A percentile compares a stretch with the other conserved stretches of the same genome.
These are phyloP conservation scores for Egretta garzetta DNA, from an alignment of 2,113 vertebrate species.

Conservation along the genomic window DNA sequence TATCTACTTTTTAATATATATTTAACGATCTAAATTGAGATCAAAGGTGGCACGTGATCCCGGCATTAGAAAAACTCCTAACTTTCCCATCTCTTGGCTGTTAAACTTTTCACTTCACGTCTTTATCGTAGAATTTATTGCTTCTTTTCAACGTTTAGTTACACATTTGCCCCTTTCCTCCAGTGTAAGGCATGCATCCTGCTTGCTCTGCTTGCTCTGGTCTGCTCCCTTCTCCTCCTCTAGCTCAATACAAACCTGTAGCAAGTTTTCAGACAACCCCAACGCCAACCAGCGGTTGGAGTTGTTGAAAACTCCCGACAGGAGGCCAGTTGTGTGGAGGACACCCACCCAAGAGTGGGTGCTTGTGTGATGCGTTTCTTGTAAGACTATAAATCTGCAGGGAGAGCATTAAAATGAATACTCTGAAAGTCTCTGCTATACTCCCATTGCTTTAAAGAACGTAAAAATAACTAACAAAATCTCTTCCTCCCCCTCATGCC, in stretches of 20 bases:
- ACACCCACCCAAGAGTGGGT: neutral
- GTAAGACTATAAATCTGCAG: neutral
- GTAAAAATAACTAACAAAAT: constrained; percentile 26
- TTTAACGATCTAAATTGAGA: neutral
- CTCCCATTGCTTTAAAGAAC: neutral
- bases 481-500: neutral
- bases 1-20: neutral
- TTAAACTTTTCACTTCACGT: neutral
- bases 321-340: neutral
- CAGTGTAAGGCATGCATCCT: neutral
- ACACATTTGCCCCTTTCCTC: neutral
- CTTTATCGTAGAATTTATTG: neutral
- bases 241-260: neutral
- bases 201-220: neutral
- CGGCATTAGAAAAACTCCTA: neutral
- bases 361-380: neutral
- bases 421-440: neutral
- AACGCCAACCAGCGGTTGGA: neutral
- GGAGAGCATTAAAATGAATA: neutral
- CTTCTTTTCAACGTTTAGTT: neutral
- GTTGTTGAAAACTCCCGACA: neutral
- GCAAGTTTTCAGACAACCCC: neutral
- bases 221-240: neutral
- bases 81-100: neutral
- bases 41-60: neutral